Evolutionary conservation across 1,140 invertebrate species (phyloP).

Genomic region (Drosophila ironensis): DNA sequence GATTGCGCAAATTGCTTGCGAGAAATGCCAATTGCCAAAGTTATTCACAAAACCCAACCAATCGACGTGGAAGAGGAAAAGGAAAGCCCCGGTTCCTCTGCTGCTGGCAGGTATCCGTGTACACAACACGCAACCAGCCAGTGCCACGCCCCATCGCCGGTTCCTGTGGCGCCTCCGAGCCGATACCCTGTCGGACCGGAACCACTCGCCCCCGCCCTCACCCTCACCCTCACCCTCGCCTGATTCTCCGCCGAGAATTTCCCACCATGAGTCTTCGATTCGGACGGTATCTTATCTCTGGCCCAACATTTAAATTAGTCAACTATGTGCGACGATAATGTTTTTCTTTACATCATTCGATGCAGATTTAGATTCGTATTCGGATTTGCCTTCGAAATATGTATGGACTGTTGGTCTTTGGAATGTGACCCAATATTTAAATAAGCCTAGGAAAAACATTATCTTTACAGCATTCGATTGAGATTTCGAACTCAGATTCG

Average conservation of each 20-base stretch:
- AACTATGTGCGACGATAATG: neutral
- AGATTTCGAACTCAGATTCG: no score
- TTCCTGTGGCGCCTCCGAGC: neutral
- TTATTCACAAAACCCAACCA: slow-evolving; percentile 44
- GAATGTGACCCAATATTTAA: no score
- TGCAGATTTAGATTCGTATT: no score
- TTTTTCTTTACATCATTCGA: neutral
- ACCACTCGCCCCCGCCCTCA: no score
- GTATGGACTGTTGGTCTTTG: no score
- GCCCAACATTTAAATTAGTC: slow-evolving; percentile 10
- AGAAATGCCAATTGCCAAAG: slow-evolving; percentile 70
- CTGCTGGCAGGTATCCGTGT: no score
- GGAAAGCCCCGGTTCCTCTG: slow-evolving; percentile 1
- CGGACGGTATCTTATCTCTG: slow-evolving; percentile 7
- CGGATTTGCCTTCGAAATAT: no score
- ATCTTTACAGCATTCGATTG: no score
- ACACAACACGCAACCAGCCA: slow-evolving; percentile 29
- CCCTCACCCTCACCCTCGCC: no score
- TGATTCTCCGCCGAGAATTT: neutral
- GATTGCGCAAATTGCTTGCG: slow-evolving; percentile 70
- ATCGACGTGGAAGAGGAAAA: slow-evolving; percentile 19
- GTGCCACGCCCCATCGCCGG: slow-evolving; percentile 20
- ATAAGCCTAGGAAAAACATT: no score
- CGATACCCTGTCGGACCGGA: no score
- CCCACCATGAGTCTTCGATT: slow-evolving; percentile 1